These are phyloP conservation scores for Isaurus tuberculatus DNA, from an alignment of 92 coral and sea anemone genomes.

Conservation along the genomic window DNA sequence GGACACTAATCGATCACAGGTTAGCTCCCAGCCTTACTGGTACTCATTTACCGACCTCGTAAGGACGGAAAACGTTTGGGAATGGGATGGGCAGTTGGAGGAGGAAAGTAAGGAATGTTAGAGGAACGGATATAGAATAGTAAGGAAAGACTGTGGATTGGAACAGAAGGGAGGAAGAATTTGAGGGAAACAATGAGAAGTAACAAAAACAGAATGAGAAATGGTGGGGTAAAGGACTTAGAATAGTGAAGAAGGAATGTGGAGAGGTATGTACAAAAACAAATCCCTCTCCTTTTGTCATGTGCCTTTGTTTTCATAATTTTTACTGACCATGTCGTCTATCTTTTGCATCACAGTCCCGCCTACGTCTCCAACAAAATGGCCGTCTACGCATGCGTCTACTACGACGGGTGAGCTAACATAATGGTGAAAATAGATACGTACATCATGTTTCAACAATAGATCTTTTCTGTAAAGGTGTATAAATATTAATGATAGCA, in stretches of 20 bases:
- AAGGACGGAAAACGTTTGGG: too few species aligned
- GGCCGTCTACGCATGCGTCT: slow-evolving; percentile 38
- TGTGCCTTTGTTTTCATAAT: neutral
- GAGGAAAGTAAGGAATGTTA: neutral
- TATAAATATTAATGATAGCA: neutral
- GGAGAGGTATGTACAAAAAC: neutral
- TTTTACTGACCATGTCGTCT: neutral
- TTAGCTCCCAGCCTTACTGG: too few species aligned
- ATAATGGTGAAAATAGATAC: neutral
- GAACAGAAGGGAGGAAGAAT: neutral
- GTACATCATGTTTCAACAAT: neutral
- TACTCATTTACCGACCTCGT: too few species aligned
- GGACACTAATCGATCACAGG: too few species aligned
- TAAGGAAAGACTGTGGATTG: neutral
- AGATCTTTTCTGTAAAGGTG: too few species aligned
- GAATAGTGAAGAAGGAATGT: neutral
- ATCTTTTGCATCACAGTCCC: slow-evolving; percentile 3
- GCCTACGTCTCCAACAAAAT: slow-evolving; percentile 51
- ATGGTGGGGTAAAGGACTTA: neutral
- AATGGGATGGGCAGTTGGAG: neutral
- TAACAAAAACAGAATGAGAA: neutral
- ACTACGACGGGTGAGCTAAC: slow-evolving; percentile 17
- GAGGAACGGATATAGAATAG: neutral
- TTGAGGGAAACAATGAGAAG: neutral
- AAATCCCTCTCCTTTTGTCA: too few species aligned